A percentile compares a stretch with the other conserved stretches of the same genome.
These are phyloP conservation scores for Abrostola tripartita DNA, from an alignment of 2,888 invertebrate genomes.

Conservation along the genomic window DNA sequence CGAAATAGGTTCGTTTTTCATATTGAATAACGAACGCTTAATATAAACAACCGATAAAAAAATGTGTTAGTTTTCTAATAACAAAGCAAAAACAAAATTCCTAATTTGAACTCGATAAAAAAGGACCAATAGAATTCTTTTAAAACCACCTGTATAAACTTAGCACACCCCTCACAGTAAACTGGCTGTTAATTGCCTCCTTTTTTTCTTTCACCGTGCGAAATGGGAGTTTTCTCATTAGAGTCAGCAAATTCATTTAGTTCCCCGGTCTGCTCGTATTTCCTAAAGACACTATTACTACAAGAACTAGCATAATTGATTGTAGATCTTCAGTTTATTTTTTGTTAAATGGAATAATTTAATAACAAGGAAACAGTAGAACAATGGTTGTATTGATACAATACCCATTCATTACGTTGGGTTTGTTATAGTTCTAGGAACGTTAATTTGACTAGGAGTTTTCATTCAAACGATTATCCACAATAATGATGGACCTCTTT, in stretches of 20 bases:
- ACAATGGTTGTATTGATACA: conserved; percentile 4
- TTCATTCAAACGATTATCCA: not conserved
- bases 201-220: conserved; percentile 63
- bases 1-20: no score
- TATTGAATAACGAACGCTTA: no score
- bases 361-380: not conserved
- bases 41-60: no score
- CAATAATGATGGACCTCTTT: no score
- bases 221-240: conserved; percentile 82
- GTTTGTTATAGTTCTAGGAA: not conserved
- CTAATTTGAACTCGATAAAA: not conserved
- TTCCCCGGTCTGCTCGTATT: conserved; percentile 59
- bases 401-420: not conserved
- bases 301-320: conserved; percentile 63
- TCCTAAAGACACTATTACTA: conserved; percentile 45
- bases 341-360: not conserved
- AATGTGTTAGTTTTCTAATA: no score
- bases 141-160: conserved; percentile 27
- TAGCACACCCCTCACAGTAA: conserved; percentile 42
- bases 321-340: conserved; percentile 40
- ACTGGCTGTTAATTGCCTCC: conserved; percentile 68
- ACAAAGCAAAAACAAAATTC: not conserved
- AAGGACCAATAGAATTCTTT: conserved; percentile 9
- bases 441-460: not conserved
- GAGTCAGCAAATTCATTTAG: conserved; percentile 78